Evolutionary conservation across 2,888 invertebrate species (phyloP), one percentile per base, ranked within the genome.

Genomic region (Polyommatus icarus): DNA sequence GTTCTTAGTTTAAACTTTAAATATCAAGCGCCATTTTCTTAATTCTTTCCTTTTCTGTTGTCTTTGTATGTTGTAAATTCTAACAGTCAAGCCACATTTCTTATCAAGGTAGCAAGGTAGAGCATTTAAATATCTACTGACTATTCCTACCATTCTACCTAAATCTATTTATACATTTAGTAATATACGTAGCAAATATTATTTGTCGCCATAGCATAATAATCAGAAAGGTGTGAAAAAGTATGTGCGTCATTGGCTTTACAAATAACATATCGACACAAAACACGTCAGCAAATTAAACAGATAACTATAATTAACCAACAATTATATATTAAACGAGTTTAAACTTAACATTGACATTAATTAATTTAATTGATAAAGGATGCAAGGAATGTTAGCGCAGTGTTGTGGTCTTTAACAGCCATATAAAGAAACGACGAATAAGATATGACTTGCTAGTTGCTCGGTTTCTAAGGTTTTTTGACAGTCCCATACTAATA

Each of bases 311-410:
- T n/a, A n/a, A n/a, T 61, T 61, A 61, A 20, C n/a, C 10, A 10
- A 61, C 61, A 61, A 61, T 61, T 61, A 61, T 24, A 61, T 59
- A 59, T 59, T 59, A 59, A 59, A 32, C 67, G 67, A 3, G 24
- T 32, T 67, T 29, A 67, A 67, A 67, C 67, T 67, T 67, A 67
- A 15, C 67, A 67, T 67, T 67, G 67, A 67, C 67, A 67, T 67
- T 29, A 29, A 29, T 67, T 15, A 5, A 29, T 29, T 10, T 10
- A 61, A 20, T 24, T 24, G 10, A 29, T 61, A 61, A 24, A 24
- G 20, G 61, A 61, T 61, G 59, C 61, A 24, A 61, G 24, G 24
- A 24, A 61, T 12, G 24, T 20, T 24, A 24, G 61, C 3, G 24
- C 24, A 24, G 24, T 2, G 54, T 15, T 50, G 50, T 50, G 50